phyloP scores from a whole-genome alignment of 2,888 invertebrate genomes.

The Nomada fucata region DNA sequence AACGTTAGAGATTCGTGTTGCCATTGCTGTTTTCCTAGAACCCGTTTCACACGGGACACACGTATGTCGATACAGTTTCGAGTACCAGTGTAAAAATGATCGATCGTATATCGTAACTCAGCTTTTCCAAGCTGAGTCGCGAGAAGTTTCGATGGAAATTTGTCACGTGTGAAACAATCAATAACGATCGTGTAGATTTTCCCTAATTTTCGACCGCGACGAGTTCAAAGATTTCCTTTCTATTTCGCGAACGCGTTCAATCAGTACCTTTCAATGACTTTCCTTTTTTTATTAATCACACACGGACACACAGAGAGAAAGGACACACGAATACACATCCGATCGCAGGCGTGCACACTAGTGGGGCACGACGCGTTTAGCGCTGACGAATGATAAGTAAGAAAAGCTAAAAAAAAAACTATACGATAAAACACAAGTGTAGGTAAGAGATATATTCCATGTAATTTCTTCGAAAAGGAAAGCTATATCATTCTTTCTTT shows the following conservation, averaged over 20 bases:
- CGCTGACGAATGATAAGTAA: constrained; percentile 43
- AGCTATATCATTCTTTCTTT: constrained; percentile 51
- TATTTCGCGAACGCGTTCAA: constrained; percentile 15
- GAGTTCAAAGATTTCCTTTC: background rate
- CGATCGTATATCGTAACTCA: too few species aligned
- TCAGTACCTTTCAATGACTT: constrained; percentile 1
- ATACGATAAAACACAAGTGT: constrained; percentile 42
- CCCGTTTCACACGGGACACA: too few species aligned
- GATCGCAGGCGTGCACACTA: constrained; percentile 60
- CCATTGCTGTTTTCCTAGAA: background rate
- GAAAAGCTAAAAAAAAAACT: constrained; percentile 27
- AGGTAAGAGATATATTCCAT: constrained; percentile 64
- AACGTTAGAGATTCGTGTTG: constrained; percentile 5
- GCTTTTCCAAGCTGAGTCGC: too few species aligned
- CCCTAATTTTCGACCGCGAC: background rate
- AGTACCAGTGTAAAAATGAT: too few species aligned
- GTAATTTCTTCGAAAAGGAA: constrained; percentile 57
- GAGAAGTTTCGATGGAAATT: too few species aligned
- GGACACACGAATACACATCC: constrained; percentile 39
- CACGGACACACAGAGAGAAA: background rate
- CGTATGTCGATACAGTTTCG: too few species aligned
- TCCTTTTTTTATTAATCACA: constrained; percentile 13
- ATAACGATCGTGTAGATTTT: constrained; percentile 8
- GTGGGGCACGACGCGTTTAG: constrained; percentile 61
- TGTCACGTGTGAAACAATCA: background rate